phyloP scores from a whole-genome alignment of 2,888 invertebrate species.

The Cataglyphis albicans region DNA sequence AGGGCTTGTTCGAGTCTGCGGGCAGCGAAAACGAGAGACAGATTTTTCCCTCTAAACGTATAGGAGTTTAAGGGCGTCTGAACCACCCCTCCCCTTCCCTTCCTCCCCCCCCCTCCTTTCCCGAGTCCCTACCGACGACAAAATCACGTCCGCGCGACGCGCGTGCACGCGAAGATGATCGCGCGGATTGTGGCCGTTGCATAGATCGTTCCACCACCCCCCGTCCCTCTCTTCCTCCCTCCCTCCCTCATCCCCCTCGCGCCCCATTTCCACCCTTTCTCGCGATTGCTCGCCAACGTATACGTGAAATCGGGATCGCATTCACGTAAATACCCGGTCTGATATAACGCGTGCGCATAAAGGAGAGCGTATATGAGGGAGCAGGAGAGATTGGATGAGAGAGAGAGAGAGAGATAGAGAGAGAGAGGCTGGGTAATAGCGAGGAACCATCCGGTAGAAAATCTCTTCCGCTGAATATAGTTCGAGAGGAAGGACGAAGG shows the following conservation, averaged over 20 bases:
- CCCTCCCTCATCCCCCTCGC: background rate
- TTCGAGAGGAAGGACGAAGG: slow-evolving; percentile 18
- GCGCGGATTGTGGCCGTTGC: slow-evolving; percentile 68
- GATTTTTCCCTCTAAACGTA: background rate
- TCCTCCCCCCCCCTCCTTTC: background rate
- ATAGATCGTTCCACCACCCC: background rate
- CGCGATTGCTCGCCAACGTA: slow-evolving; percentile 59
- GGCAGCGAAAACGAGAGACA: background rate
- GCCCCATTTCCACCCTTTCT: background rate
- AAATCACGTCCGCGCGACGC: slow-evolving; percentile 45
- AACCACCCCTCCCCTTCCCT: background rate
- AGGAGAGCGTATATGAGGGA: slow-evolving; percentile 63
- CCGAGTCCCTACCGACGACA: background rate
- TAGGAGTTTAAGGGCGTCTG: slow-evolving; percentile 6
- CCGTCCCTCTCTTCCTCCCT: background rate
- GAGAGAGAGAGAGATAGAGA: background rate
- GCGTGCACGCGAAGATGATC: slow-evolving; percentile 18
- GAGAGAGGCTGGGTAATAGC: slow-evolving; percentile 72
- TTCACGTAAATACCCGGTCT: slow-evolving; percentile 76
- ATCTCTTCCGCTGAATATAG: slow-evolving; percentile 79
- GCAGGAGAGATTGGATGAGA: slow-evolving; percentile 4
- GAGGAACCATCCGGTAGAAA: slow-evolving; percentile 80
- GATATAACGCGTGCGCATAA: slow-evolving; percentile 73
- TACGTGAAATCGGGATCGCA: slow-evolving; percentile 68
- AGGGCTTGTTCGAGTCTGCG: background rate